A percentile compares a stretch with the other conserved stretches of the same genome.
These are phyloP conservation scores for Zenarchopterus dispar DNA, from an alignment of 2,797 vertebrate genomes.

Conservation along the genomic window DNA sequence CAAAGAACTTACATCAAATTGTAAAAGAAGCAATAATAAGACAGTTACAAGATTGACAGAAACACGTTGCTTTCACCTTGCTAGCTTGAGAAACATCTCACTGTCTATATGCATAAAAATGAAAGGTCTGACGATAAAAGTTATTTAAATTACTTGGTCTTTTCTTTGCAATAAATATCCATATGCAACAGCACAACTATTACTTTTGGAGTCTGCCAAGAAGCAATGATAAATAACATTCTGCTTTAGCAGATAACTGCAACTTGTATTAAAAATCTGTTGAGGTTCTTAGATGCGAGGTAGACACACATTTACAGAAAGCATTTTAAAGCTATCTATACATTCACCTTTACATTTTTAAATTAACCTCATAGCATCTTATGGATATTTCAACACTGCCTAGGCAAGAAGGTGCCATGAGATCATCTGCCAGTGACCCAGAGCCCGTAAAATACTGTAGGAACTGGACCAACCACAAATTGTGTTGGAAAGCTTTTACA, in stretches of 20 bases:
- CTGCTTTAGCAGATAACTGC: constrained; percentile 11
- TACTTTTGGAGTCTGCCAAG: neutral
- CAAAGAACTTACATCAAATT: constrained; percentile 17
- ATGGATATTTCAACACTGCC: constrained; percentile 5
- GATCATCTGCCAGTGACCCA: too few relatives aligned
- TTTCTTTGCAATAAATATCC: constrained; percentile 28
- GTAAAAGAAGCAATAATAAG: constrained; percentile 21
- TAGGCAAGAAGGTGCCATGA: neutral
- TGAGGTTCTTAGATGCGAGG: constrained; percentile 45
- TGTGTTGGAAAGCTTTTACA: too few relatives aligned
- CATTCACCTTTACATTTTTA: constrained; percentile 45
- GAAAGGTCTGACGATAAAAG: too few relatives aligned
- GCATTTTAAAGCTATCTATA: constrained; percentile 34
- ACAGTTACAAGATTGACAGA: constrained; percentile 10
- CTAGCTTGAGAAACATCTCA: neutral
- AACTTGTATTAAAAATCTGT: constrained; percentile 12
- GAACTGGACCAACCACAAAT: too few relatives aligned
- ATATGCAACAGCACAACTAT: constrained; percentile 7
- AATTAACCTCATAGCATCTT: constrained; percentile 5
- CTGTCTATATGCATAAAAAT: constrained; percentile 8
- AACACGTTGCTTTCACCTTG: neutral
- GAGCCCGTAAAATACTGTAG: too few relatives aligned
- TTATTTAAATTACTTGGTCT: neutral
- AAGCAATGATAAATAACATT: neutral
- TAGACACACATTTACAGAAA: constrained; percentile 36